Percentiles rank a stretch among this genome's conserved stretches.
phyloP scores from a whole-genome alignment of 2,888 invertebrate species.

The Deilephila porcellus region DNA sequence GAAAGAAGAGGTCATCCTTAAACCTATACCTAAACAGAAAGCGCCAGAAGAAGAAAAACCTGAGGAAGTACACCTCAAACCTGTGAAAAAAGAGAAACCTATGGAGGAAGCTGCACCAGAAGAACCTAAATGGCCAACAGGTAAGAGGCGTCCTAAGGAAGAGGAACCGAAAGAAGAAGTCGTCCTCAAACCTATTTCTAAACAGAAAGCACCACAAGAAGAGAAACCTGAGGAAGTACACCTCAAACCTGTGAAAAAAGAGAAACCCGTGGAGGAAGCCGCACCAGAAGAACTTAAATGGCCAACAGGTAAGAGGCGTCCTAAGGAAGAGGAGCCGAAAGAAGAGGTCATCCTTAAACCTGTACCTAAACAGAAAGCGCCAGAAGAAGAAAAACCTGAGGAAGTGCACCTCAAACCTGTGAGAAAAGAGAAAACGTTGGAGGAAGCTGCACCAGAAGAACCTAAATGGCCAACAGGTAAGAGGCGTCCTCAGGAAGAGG shows the following conservation, averaged over 20 bases:
- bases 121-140: conserved; percentile 51
- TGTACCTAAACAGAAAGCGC: conserved; percentile 51
- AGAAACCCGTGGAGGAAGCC: conserved; percentile 38
- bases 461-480: conserved; percentile 62
- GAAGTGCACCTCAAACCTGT: conserved; percentile 42
- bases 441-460: conserved; percentile 67
- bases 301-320: conserved; percentile 52
- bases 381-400: conserved; percentile 50
- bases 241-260: conserved; percentile 45
- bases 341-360: conserved; percentile 63
- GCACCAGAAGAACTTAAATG: conserved; percentile 57
- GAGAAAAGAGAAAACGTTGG: conserved; percentile 41
- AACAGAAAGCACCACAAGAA: conserved; percentile 32
- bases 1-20: conserved; percentile 45
- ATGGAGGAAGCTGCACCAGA: conserved; percentile 41
- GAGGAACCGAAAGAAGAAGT: conserved; percentile 37
- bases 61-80: conserved; percentile 65
- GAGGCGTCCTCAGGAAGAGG: conserved; percentile 64
- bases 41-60: conserved; percentile 59
- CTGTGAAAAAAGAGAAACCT: conserved; percentile 27
- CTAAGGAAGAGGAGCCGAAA: conserved; percentile 45
- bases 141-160: conserved; percentile 33
- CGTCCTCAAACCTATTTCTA: conserved; percentile 36
- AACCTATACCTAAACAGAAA: conserved; percentile 55
- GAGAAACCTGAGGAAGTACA: conserved; percentile 34